phyloP scores from a whole-genome alignment of 2,888 invertebrate genomes.

The Anarsia innoxiella region DNA sequence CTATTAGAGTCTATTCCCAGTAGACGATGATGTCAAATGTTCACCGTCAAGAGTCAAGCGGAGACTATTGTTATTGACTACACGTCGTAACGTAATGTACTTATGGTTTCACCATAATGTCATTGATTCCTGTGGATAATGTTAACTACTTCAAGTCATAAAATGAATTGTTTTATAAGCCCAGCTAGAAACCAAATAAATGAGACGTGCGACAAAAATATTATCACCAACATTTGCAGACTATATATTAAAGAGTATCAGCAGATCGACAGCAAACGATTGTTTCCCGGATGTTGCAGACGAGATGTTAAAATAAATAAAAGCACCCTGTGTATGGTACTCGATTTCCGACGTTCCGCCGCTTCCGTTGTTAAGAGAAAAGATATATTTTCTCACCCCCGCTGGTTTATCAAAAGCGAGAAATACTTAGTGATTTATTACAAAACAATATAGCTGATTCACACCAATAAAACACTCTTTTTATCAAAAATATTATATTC shows the following conservation, averaged over 20 bases:
- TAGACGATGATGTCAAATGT: too few species aligned
- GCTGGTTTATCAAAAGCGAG: conserved; percentile 39
- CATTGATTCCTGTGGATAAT: too few species aligned
- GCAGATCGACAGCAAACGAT: conserved; percentile 35
- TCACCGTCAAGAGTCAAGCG: too few species aligned
- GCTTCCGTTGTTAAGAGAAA: conserved; percentile 44
- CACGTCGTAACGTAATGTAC: too few species aligned
- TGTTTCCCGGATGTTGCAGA: conserved; percentile 56
- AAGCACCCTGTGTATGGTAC: conserved; percentile 41
- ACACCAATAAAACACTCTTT: conserved; percentile 6
- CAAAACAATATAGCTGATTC: conserved; percentile 13
- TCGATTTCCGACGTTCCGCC: conserved; percentile 58
- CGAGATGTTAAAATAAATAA: conserved; percentile 70
- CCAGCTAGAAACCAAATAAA: too few species aligned
- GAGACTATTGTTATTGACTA: too few species aligned
- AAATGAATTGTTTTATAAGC: too few species aligned
- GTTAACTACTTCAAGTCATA: too few species aligned
- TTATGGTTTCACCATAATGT: too few species aligned
- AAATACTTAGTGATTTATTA: conserved; percentile 34
- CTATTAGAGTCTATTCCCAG: too few species aligned
- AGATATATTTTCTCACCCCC: conserved; percentile 46
- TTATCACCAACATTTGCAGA: conserved; percentile 17
- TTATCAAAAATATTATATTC: too few species aligned
- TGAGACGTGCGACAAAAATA: too few species aligned
- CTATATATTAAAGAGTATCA: conserved; percentile 11